phyloP scores from a whole-genome alignment of 2,888 invertebrate genomes.

The Physocephala rufipes region DNA sequence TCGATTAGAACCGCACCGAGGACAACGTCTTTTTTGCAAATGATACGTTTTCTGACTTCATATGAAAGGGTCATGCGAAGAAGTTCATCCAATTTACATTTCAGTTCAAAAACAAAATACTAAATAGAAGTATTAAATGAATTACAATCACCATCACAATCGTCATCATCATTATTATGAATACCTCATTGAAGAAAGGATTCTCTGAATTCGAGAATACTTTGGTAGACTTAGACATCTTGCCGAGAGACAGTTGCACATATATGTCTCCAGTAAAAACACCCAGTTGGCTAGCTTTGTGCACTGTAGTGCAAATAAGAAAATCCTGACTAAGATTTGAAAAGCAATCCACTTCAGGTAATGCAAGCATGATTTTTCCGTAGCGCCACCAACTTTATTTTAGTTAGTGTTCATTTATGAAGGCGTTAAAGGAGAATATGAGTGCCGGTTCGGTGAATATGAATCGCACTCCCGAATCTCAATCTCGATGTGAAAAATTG shows the following conservation, averaged over 20 bases:
- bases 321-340: slow-evolving; percentile 64
- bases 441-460: too few species aligned
- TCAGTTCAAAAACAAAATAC: slow-evolving; percentile 77
- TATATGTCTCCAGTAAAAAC: slow-evolving; percentile 70
- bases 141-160: neutral
- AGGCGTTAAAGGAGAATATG: too few species aligned
- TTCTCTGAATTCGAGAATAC: slow-evolving; percentile 70
- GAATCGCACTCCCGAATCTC: too few species aligned
- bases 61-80: slow-evolving; percentile 71
- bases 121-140: slow-evolving; percentile 52
- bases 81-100: slow-evolving; percentile 69
- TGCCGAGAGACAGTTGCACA: slow-evolving; percentile 72
- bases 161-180: neutral
- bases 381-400: too few species aligned
- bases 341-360: slow-evolving; percentile 56
- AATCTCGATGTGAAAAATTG: neutral
- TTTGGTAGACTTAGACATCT: slow-evolving; percentile 70
- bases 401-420: too few species aligned
- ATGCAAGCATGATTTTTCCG: too few species aligned
- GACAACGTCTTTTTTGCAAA: slow-evolving; percentile 67
- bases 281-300: slow-evolving; percentile 73
- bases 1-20: slow-evolving; percentile 74
- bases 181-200: slow-evolving; percentile 77
- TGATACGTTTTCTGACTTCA: slow-evolving; percentile 68
- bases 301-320: slow-evolving; percentile 72